Percentiles rank a stretch among this genome's conserved stretches.
These are phyloP conservation scores for Cliona cf. orientalis DNA, from an alignment of 37 sponge, comb jelly and placozoan species.

Conservation along the genomic window DNA sequence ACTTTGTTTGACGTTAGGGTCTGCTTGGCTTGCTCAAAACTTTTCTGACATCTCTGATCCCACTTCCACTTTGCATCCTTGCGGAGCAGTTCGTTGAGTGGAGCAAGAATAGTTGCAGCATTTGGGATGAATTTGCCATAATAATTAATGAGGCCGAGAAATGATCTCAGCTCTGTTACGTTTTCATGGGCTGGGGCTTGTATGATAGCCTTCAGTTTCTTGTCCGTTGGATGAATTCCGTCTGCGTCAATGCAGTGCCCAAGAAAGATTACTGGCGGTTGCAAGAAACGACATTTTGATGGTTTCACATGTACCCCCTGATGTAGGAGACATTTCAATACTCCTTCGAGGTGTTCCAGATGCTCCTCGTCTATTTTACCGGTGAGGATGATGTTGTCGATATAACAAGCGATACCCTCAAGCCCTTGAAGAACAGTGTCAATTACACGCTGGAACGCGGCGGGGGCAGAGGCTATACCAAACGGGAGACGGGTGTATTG, in stretches of 20 bases:
- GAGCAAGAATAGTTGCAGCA: background rate
- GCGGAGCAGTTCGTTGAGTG: slow-evolving; percentile 14
- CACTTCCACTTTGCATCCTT: slow-evolving; percentile 23
- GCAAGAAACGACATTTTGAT: slow-evolving; percentile 11
- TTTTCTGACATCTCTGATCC: background rate
- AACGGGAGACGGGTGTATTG: background rate
- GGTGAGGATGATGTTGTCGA: background rate
- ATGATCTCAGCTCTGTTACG: background rate
- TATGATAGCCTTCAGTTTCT: slow-evolving; percentile 21
- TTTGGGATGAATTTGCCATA: slow-evolving; percentile 22
- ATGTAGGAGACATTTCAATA: background rate
- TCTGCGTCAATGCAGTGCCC: slow-evolving; percentile 11
- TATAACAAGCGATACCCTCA: background rate
- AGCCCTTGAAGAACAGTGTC: background rate
- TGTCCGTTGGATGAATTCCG: background rate
- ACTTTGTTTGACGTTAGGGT: slow-evolving; percentile 6
- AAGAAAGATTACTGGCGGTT: background rate
- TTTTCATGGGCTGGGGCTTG: slow-evolving; percentile 13
- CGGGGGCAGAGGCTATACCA: slow-evolving; percentile 20
- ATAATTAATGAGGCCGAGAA: no score
- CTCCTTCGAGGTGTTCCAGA: background rate
- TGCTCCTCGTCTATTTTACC: background rate
- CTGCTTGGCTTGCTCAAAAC: slow-evolving; percentile 30
- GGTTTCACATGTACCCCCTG: background rate
- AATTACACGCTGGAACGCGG: slow-evolving; percentile 10